Evolutionary conservation across 1,140 invertebrate species (phyloP).

Genomic region (Hetaerina americana): DNA sequence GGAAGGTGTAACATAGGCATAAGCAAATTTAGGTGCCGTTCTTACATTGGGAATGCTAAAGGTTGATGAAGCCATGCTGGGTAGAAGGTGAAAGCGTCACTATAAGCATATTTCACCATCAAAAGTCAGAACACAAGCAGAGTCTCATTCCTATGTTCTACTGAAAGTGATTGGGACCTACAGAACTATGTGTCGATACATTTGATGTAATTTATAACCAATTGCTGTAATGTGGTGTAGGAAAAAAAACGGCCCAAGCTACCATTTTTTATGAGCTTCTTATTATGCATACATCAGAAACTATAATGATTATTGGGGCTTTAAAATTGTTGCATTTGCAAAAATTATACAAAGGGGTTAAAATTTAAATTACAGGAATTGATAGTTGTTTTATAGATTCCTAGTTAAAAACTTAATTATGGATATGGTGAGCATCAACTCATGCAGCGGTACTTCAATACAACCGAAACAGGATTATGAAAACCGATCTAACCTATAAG

Average conservation of each 20-base stretch:
- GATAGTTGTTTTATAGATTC: not conserved
- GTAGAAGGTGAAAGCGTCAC: not conserved
- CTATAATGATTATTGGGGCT: not conserved
- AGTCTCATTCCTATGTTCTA: not conserved
- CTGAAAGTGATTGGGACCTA: not conserved
- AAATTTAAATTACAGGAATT: not conserved
- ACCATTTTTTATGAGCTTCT: not conserved
- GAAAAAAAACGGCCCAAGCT: not conserved
- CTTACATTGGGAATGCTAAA: not conserved
- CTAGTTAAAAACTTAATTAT: not conserved
- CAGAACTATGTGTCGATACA: not conserved
- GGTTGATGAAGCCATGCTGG: not conserved
- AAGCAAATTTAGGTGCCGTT: not conserved
- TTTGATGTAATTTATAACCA: not conserved
- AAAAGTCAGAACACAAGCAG: not conserved
- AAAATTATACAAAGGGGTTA: not conserved
- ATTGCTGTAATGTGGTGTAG: not conserved
- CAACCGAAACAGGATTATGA: not conserved
- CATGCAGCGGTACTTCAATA: not conserved
- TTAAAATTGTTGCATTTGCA: not conserved
- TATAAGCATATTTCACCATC: not conserved
- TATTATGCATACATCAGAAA: not conserved
- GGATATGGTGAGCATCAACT: not conserved
- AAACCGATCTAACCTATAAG: constrained; percentile 70
- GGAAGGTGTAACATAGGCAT: not conserved